These are phyloP conservation scores for Arnoldichthys spilopterus DNA, from an alignment of 2,797 vertebrate species.

Conservation along the genomic window DNA sequence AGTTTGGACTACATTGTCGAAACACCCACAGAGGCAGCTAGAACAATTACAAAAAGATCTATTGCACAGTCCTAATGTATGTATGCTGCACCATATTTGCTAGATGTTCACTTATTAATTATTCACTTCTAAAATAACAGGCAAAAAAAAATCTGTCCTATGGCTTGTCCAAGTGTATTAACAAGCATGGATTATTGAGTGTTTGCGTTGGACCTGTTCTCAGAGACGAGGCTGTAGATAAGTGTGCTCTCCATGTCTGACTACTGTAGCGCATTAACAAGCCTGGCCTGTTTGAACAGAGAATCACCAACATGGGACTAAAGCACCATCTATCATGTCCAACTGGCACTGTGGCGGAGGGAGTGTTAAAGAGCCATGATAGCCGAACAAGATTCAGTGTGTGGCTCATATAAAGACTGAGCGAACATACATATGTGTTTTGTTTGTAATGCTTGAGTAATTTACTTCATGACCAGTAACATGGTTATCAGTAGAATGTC, in stretches of 20 bases:
- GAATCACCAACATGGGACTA: neutral
- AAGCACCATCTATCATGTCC: neutral
- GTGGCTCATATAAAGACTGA: neutral
- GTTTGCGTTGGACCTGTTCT: neutral
- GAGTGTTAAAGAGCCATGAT: slow-evolving; percentile 2
- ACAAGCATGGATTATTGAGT: neutral
- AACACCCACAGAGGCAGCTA: too few relatives aligned
- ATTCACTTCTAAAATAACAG: too few relatives aligned
- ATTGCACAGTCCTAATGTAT: neutral
- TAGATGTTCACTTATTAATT: neutral
- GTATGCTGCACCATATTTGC: too few relatives aligned
- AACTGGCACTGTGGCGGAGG: neutral
- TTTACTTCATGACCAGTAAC: too few relatives aligned
- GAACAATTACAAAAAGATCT: too few relatives aligned
- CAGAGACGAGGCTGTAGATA: neutral
- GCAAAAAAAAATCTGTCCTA: neutral
- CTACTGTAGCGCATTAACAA: neutral
- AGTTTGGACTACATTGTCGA: too few relatives aligned
- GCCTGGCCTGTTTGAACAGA: neutral
- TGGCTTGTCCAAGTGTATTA: neutral
- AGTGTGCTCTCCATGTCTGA: neutral
- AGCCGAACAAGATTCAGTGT: slow-evolving; percentile 45
- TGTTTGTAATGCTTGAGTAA: too few relatives aligned
- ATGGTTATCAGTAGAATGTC: too few relatives aligned
- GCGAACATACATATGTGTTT: neutral